A percentile compares a stretch with the other conserved stretches of the same genome.
phyloP scores from a whole-genome alignment of 2,888 invertebrate species.

The Caradrina kadenii region DNA sequence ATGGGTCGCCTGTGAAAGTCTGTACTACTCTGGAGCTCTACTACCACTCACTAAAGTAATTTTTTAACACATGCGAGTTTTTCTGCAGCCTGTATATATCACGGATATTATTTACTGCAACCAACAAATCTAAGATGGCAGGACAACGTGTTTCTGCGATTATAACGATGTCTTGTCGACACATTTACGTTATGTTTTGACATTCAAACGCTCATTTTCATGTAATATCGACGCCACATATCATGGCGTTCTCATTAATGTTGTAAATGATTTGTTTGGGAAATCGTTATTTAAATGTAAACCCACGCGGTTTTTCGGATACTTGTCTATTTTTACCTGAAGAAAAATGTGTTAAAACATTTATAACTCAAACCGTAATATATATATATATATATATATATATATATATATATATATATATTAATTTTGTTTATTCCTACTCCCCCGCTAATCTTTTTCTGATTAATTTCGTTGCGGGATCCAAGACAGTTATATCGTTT shows the following conservation, averaged over 20 bases:
- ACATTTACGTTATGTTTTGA: slow-evolving; percentile 58
- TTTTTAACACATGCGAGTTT: no score
- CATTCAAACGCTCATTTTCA: slow-evolving; percentile 47
- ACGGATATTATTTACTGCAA: slow-evolving; percentile 48
- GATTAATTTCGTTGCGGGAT: no score
- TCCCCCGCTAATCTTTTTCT: no score
- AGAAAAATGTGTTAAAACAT: slow-evolving; percentile 2
- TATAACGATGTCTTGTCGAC: slow-evolving; percentile 59
- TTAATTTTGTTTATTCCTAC: no score
- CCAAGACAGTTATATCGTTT: no score
- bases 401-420: no score
- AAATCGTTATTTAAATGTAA: slow-evolving; percentile 24
- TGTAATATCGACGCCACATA: slow-evolving; percentile 28
- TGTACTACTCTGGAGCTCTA: no score
- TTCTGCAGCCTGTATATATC: slow-evolving; percentile 22
- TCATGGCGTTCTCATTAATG: slow-evolving; percentile 26
- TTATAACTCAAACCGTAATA: neutral
- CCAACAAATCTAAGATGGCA: slow-evolving; percentile 39
- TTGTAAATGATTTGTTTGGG: slow-evolving; percentile 45
- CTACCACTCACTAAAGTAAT: no score
- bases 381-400: no score
- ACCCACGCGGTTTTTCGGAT: slow-evolving; percentile 5
- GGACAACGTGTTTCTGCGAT: slow-evolving; percentile 47
- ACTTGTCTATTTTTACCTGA: slow-evolving; percentile 2
- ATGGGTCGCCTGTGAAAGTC: no score